Evolutionary conservation across 2,113 vertebrate genomes (phyloP), one percentile per base, ranked within the genome.

Genomic region (Azemiops feae): DNA sequence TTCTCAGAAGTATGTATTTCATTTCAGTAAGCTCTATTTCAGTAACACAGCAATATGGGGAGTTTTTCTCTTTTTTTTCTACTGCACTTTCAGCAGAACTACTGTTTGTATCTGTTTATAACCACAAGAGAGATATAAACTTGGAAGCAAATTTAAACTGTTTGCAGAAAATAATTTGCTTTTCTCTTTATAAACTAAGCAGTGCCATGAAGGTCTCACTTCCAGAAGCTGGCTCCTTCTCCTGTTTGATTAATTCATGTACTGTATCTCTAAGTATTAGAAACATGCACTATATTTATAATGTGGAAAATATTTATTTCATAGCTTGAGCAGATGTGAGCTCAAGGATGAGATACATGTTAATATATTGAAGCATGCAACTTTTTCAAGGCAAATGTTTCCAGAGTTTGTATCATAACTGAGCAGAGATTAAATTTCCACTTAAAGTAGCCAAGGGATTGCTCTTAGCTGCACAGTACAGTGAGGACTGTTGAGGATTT

Each of bases 231-330:
- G 90, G 0, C 52, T 96, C 92, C 74, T 34, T 57, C 89, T 20
- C 0, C 90, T 95, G 93, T 92, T 94, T 95, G 96, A 95, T 94
- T 94, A 94, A 96, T 96, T 96, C 95, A 94, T 96, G 52, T 95
- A 93, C 92, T 96, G 55, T 95, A 93, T 92, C 95, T 74, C 91
- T 87, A 91, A 95, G 95, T 64, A 85, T 93, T 92, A 93, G 81
- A 96, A 96, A 93, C 95, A 95, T 94, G 93, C 93, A 94, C 89
- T 97, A 85, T 96, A 96, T 98, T 97, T 97, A 95, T 95, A 96
- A 91, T 92, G 92, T 94, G 94, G 96, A 97, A 96, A 95, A 95
- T 95, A 97, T 96, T 97, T 97, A 96, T 96, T 96, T 97, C 94
- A 85, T 95, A 95, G 95, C 96, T 97, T 97, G 93, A 95, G 95